Evolutionary conservation across 2,113 vertebrate species (phyloP), one percentile per base, ranked within the genome.

Genomic region (Malurus alboscapulatus): DNA sequence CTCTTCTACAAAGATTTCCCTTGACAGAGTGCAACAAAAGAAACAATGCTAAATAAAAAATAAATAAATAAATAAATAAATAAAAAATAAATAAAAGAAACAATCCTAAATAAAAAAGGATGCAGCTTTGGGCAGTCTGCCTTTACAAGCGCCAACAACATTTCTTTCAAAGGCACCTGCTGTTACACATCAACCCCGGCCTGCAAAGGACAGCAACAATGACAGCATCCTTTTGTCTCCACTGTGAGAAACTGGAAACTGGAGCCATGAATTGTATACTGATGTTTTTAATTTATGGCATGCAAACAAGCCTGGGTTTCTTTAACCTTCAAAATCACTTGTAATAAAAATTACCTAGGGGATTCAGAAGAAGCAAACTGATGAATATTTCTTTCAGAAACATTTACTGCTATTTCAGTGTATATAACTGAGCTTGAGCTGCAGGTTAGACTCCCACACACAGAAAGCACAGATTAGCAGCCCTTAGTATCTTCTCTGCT

Each of bases 161-260:
- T 89, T 97, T 93, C 86, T 96, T 94, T 92, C 79, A 94, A 94
- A 97, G 88, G 71, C 47, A 90, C 77, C 90, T 96, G 95, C 95
- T 97, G 92, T 90, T 97, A 42, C n/a, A 69, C 59, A 88, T 94
- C 96, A 96, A 65, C 80, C 30, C 27, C 14, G 88, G 84, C 36
- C 24, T 54, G 86, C 75, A 96, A 91, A 97, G 89, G 89, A 92
- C 88, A 91, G 44, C 71, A 77, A 88, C 72, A 83, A 87, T 73
- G 87, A 91, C 94, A 96, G 67, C 45, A 81, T 58, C 58, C 57
- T 85, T 93, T 91, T 44, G 74, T 59, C 38, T 78, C 47, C 4
- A 24, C 84, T 69, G 34, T 72, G 67, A 91, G 80, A 96, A 94
- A 93, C 36, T 26, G 27, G 88, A 96, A 94, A 95, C 25, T 27